phyloP scores from a whole-genome alignment of 2,888 invertebrate genomes.

The Troilus luridus region DNA sequence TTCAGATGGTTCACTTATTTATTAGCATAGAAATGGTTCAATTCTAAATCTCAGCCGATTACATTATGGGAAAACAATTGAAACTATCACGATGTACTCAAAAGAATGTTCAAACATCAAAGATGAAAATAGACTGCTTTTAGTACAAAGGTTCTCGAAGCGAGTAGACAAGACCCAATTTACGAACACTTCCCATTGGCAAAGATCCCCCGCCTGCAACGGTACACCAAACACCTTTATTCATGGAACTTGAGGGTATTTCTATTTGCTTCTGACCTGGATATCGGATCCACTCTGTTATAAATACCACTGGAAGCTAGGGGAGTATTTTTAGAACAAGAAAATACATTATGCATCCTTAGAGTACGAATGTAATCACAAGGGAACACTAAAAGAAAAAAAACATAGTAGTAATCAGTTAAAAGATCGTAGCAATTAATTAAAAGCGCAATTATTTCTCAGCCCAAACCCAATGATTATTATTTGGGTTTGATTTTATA shows the following conservation, averaged over 20 bases:
- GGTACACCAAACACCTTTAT: neutral
- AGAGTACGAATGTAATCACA: neutral
- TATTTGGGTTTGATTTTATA: no score
- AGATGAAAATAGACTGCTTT: neutral
- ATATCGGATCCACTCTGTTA: constrained; percentile 21
- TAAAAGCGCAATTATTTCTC: no score
- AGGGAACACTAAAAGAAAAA: no score
- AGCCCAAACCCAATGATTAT: no score
- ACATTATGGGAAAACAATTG: no score
- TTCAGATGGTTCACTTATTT: no score
- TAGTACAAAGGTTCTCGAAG: neutral
- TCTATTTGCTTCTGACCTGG: constrained; percentile 21
- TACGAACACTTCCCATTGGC: constrained; percentile 1
- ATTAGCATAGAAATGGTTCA: no score
- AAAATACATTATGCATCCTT: neutral
- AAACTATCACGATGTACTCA: no score
- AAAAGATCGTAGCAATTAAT: no score
- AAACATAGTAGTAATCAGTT: no score
- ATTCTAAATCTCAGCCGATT: no score
- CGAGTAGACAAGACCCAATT: neutral
- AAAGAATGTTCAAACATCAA: neutral
- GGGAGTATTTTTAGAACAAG: neutral
- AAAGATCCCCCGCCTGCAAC: neutral
- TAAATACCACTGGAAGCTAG: neutral
- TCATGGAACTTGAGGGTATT: constrained; percentile 11